A percentile compares a stretch with the other conserved stretches of the same genome.
Conservation (phyloP, 53 echinoderm and acorn worm genomes). For the Hippasteria phrygiana region DNA sequence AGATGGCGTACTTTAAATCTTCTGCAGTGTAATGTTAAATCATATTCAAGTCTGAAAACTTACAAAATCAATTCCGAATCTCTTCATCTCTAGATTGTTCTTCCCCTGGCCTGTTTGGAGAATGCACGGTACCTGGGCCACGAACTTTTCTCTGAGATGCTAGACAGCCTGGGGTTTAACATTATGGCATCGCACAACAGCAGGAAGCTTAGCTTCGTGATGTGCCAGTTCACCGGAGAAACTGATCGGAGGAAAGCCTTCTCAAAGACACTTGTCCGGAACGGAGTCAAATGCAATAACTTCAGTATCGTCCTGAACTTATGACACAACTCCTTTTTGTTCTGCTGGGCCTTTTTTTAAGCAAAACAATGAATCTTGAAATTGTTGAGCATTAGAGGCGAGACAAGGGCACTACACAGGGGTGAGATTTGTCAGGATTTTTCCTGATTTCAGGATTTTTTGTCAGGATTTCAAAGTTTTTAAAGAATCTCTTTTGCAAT, state of each 20-base stretch:
- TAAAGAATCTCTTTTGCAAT: too few relatives aligned
- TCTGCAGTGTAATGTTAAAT: too few relatives aligned
- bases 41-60: too few relatives aligned
- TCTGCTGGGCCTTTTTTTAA: too few relatives aligned
- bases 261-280: slow-evolving; percentile 61
- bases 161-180: slow-evolving; percentile 78
- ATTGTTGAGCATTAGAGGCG: too few relatives aligned
- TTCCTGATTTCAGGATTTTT: too few relatives aligned
- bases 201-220: slow-evolving; percentile 82
- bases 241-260: slow-evolving; percentile 9
- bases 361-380: too few relatives aligned
- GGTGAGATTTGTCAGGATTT: too few relatives aligned
- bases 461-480: too few relatives aligned
- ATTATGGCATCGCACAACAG: slow-evolving; percentile 77
- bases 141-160: slow-evolving; percentile 73
- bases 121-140: slow-evolving; percentile 87
- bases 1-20: too few relatives aligned
- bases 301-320: slow-evolving; percentile 75
- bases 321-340: too few relatives aligned
- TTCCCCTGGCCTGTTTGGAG: slow-evolving; percentile 86
- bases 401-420: too few relatives aligned
- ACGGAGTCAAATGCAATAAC: slow-evolving; percentile 88
- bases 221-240: slow-evolving; percentile 70
- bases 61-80: background rate
- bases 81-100: slow-evolving; percentile 70